Evolutionary conservation across 2,797 vertebrate species (phyloP).

Genomic region (Odontamblyopus lacepedii): DNA sequence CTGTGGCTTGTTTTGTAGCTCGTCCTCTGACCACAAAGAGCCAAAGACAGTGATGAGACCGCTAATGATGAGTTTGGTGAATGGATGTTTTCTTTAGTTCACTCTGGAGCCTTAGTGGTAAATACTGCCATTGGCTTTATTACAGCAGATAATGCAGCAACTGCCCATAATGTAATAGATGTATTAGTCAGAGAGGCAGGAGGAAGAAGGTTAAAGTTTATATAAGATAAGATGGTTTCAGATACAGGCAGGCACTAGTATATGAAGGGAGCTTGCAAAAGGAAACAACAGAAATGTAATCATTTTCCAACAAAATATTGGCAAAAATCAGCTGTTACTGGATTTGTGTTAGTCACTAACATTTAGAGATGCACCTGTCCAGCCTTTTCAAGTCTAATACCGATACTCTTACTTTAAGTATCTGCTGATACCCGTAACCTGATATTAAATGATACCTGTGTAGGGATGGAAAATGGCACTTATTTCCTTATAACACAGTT

Average conservation of each 20-base stretch:
- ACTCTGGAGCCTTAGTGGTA: neutral
- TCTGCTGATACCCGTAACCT: too few species aligned
- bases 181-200: neutral
- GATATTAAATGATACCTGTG: too few species aligned
- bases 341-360: too few species aligned
- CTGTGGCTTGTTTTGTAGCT: conserved; percentile 63
- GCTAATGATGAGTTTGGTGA: conserved; percentile 14
- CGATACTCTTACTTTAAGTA: too few species aligned
- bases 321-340: too few species aligned
- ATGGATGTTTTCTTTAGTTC: conserved; percentile 4
- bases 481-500: too few species aligned
- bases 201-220: neutral
- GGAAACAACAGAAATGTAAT: neutral
- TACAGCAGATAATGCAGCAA: conserved; percentile 1
- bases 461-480: too few species aligned
- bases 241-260: neutral
- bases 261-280: neutral
- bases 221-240: neutral
- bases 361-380: too few species aligned
- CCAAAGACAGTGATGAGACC: conserved; percentile 11
- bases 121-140: neutral
- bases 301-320: neutral
- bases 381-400: too few species aligned
- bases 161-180: neutral
- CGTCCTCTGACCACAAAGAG: conserved; percentile 50